Evolutionary conservation across 1,140 invertebrate genomes (phyloP), one percentile per base, ranked within the genome.

Genomic region (Melitaea cinxia): DNA sequence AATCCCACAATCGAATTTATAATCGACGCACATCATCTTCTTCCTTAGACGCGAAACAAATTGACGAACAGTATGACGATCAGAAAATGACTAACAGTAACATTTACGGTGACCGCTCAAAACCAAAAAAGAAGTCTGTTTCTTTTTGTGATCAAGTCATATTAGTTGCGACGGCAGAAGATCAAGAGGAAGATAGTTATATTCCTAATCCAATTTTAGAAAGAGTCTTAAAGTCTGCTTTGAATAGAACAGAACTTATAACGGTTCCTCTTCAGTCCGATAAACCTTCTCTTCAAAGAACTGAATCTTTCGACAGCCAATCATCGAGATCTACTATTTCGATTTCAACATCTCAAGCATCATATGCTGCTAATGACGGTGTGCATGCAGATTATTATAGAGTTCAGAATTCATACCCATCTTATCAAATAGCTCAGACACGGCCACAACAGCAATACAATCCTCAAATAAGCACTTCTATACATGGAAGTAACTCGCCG

Each of bases 111-210:
- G 86, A 89, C 54, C 77, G 85, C 1, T 92, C 93, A 69, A 92
- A 94, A 57, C 92, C 94, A 5, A 97, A 97, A 80, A 98, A 98
- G 92, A 98, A 98, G 83, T 97, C 96, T 72, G 97, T 98, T 1
- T 97, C 97, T 0, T 98, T 98, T 85, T 98, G 97, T 75, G 97
- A 98, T 82, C 96, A 98, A 89, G 97, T 98, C 0, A 96, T 97
- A 60, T 89, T 98, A 26, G 97, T 98, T 12, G 96, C 97, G 2
- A 97, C 96, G 14, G 97, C 97, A 0, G 97, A 97, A 77, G 97
- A 98, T 72, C 95, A 97, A 71, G 96, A 97, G 84, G 95, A 96
- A 57, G 96, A 97, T 57, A 95, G 95, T 73, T 97, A 97, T 73
- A 96, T 97, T 79, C 96, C 97, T 0, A 98, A 98, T 91, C 97